Conservation (phyloP, 2,797 vertebrate genomes). For the Gastrophryne carolinensis region DNA sequence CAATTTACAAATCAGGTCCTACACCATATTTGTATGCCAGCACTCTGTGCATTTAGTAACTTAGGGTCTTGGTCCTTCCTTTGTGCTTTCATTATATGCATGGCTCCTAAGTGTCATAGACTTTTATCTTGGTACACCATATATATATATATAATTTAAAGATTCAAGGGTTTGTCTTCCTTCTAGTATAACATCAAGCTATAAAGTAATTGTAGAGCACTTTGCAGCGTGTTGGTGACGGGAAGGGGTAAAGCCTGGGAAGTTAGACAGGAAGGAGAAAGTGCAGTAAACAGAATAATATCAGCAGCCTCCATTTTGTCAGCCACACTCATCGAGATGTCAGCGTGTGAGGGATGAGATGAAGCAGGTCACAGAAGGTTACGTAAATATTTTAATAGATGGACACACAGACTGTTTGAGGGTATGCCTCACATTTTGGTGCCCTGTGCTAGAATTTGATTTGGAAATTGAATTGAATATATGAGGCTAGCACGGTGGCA, state of each 20-base stretch:
- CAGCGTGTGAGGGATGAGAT: slow-evolving; percentile 32
- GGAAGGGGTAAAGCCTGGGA: background rate
- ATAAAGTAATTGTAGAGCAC: background rate
- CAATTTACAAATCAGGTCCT: too few species aligned
- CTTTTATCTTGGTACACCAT: background rate
- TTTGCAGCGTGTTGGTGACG: slow-evolving; percentile 1
- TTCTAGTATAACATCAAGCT: too few species aligned
- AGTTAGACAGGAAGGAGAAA: slow-evolving; percentile 36
- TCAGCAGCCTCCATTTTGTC: slow-evolving; percentile 42
- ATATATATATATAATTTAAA: background rate
- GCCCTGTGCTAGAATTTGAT: slow-evolving; percentile 18
- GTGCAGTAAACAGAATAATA: slow-evolving; percentile 49
- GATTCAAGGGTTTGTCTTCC: background rate
- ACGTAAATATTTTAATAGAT: slow-evolving; percentile 48
- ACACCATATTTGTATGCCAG: too few species aligned
- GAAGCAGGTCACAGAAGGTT: slow-evolving; percentile 39
- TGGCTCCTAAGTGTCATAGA: too few species aligned
- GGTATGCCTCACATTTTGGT: slow-evolving; percentile 34
- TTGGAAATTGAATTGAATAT: slow-evolving; percentile 20
- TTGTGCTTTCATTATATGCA: too few species aligned
- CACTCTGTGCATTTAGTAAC: too few species aligned
- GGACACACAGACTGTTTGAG: slow-evolving; percentile 17
- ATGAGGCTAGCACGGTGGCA: background rate
- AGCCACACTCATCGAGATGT: slow-evolving; percentile 49
- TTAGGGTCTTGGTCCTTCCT: too few species aligned